Conservation (phyloP, 2,888 invertebrate species). For the Craniophora ligustri region DNA sequence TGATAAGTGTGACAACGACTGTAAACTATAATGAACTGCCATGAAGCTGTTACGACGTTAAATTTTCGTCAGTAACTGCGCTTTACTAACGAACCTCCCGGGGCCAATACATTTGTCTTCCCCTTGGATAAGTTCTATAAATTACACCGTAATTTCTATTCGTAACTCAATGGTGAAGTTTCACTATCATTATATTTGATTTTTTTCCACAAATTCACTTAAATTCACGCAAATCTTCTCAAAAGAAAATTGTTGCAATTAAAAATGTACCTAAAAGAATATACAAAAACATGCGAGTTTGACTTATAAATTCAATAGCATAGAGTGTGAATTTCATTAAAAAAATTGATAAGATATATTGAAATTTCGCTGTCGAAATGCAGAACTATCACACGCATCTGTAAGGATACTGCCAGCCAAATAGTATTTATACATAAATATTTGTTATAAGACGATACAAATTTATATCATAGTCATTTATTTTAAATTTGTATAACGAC, state of each 20-base stretch:
- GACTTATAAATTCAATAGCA: no score
- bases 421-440: constrained; percentile 6
- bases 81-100: constrained; percentile 60
- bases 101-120: constrained; percentile 77
- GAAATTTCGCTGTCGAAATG: no score
- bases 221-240: no score
- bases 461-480: constrained; percentile 19
- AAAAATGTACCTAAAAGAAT: no score
- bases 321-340: no score
- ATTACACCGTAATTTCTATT: constrained; percentile 4
- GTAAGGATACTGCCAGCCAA: background rate
- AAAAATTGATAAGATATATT: no score
- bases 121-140: constrained; percentile 57
- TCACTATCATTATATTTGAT: no score
- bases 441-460: constrained; percentile 19
- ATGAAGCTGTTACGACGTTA: constrained; percentile 10
- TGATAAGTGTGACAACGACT: constrained; percentile 30
- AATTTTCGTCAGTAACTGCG: constrained; percentile 15
- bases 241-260: no score
- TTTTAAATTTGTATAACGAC: constrained; percentile 1
- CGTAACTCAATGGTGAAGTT: no score
- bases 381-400: constrained; percentile 28
- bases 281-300: no score
- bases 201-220: no score
- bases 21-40: constrained; percentile 27